These are phyloP conservation scores for Gymnothorax javanicus DNA, from an alignment of 2,797 vertebrate genomes.

Conservation along the genomic window DNA sequence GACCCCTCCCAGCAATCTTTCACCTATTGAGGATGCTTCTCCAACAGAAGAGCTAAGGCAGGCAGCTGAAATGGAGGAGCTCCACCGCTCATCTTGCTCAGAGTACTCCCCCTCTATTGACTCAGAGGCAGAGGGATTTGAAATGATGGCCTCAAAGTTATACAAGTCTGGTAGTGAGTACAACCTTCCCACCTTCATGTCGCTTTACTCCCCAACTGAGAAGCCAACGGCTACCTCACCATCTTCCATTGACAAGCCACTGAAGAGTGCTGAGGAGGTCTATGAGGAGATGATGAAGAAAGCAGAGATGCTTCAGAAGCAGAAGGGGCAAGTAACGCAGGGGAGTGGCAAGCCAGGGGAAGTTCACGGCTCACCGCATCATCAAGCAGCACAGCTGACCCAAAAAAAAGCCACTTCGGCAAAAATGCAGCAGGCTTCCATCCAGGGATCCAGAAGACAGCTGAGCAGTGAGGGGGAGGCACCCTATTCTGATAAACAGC, in stretches of 20 bases:
- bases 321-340: slow-evolving; percentile 67
- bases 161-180: slow-evolving; percentile 97
- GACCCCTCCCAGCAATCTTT: slow-evolving; percentile 98
- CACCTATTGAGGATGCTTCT: slow-evolving; percentile 96
- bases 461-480: slow-evolving; percentile 75
- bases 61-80: slow-evolving; percentile 98
- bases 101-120: slow-evolving; percentile 96
- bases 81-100: slow-evolving; percentile 96
- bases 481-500: slow-evolving; percentile 82
- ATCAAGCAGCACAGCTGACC: slow-evolving; percentile 63
- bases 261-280: slow-evolving; percentile 96
- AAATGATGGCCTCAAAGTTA: slow-evolving; percentile 80
- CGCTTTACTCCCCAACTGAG: slow-evolving; percentile 94
- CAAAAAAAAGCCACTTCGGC: slow-evolving; percentile 76
- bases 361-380: slow-evolving; percentile 40
- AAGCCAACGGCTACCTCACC: slow-evolving; percentile 72
- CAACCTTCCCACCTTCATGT: slow-evolving; percentile 97
- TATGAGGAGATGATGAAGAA: slow-evolving; percentile 99
- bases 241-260: slow-evolving; percentile 80
- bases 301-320: slow-evolving; percentile 92
- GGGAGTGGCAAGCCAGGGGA: slow-evolving; percentile 58
- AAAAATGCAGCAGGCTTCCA: slow-evolving; percentile 63
- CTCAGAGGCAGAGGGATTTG: slow-evolving; percentile 93
- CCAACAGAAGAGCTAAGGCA: slow-evolving; percentile 97
- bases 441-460: slow-evolving; percentile 56